These are phyloP conservation scores for Apomyelois bistriatella DNA, from an alignment of 2,888 invertebrate species.

Conservation along the genomic window DNA sequence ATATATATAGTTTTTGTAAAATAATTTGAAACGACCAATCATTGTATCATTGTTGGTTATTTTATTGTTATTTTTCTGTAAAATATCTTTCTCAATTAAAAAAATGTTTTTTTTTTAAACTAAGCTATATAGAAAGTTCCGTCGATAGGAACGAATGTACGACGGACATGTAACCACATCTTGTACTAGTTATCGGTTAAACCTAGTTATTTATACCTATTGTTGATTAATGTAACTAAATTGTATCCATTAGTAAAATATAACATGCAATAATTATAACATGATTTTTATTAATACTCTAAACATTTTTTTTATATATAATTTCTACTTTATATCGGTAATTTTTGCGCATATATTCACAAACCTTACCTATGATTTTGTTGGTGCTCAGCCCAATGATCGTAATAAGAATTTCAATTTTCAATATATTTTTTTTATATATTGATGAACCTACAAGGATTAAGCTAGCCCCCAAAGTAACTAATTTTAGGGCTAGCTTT, in stretches of 20 bases:
- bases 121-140: not conserved
- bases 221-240: slow-evolving; percentile 73
- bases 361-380: too few species aligned
- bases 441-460: too few species aligned
- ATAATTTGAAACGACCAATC: not conserved
- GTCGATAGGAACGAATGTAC: not conserved
- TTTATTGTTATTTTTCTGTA: not conserved
- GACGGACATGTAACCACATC: slow-evolving; percentile 27
- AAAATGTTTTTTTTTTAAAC: not conserved
- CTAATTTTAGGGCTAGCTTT: too few species aligned
- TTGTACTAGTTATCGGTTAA: slow-evolving; percentile 48
- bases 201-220: slow-evolving; percentile 69
- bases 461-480: too few species aligned
- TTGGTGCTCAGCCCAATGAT: too few species aligned
- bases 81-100: too few species aligned
- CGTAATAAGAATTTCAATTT: too few species aligned
- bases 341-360: not conserved
- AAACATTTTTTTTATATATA: not conserved
- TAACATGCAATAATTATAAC: slow-evolving; percentile 37
- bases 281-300: slow-evolving; percentile 25
- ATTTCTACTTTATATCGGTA: too few species aligned
- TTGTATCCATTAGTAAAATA: slow-evolving; percentile 76
- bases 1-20: not conserved
- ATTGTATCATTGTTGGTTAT: not conserved
- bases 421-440: too few species aligned